Base-by-base conservation (phyloP, 2,797 vertebrate genomes). In the Cottoperca gobio region DNA sequence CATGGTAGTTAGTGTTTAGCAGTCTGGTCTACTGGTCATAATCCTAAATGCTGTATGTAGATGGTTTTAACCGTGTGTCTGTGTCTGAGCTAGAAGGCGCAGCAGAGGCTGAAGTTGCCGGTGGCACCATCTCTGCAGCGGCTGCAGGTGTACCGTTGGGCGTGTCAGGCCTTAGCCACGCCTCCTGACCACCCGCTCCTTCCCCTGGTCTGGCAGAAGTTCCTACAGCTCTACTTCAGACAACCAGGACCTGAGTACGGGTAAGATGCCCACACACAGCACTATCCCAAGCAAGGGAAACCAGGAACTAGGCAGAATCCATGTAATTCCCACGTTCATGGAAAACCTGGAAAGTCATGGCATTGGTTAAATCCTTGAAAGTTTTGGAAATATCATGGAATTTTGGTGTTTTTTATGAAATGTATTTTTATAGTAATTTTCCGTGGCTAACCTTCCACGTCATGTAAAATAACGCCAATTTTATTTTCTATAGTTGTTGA, bases 101-200 rank as follows among this genome's bases (percentile, higher is more conserved):
- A 99, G 91, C 90, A 94, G 68, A 97, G 95, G 79, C 91, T 99
- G 86, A 99, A 99, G 93, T 91, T 99, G 76, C 96, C 96, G 1
- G 95, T 98, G 0, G 94, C 96, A 5, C 98, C 98, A 0, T 99
- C 97, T 24, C 94, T 99, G 48, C 97, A 97, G 91, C 95, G 98
- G 62, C 93, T 99, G 67, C 95, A 99, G 94, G 96, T 99, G 40
- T 99, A 99, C 71, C 97, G 98, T 57, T 99, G 98, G 98, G 97
- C 97, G 8, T 95, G 96, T 74, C 98, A 99, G 92, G 97, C 98
- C 1, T 89, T 99, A 37, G 94, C 90, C 80, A 99, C 98, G 0
- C 97, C 97, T 8, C 96, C 96, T 26, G 97, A 97, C 81, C 98
- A 99, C 75, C 97, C 97, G 9, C 95, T 99, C 33, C 90, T 99